Evolutionary conservation across 2,113 vertebrate species (phyloP), one percentile per base, ranked within the genome.

Genomic region (Polypterus bichir): DNA sequence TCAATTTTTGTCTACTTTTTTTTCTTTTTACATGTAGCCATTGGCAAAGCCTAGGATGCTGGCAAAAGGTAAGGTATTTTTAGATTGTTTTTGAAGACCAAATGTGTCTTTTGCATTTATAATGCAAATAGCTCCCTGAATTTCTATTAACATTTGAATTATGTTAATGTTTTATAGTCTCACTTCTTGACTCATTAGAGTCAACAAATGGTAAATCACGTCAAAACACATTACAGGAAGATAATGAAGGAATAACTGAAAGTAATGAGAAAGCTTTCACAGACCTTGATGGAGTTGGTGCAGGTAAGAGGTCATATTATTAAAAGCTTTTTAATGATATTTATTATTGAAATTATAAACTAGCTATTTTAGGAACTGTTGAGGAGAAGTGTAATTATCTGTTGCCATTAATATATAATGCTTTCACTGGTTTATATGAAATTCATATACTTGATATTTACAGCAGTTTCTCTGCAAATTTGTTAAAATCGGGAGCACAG

Each of bases 161-260:
- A 64, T 62, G 5, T 68, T 27, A 9, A 9, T 65, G 9, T 64
- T 56, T 71, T 77, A 46, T 59, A 94, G 91, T 92, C 48, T 81
- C 83, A 44, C 73, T 94, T 0, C 77, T 90, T 66, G 92, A 93
- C 67, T 93, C 92, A 9, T 74, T 91, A 74, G 90, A 94, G n/a
- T 94, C 89, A 58, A 60, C 78, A 8, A 57, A 66, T 53, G 87
- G 80, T 10, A 58, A 71, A 48, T 65, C 67, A 5, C 75, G 75
- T 54, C 4, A 0, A 64, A 67, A 65, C 69, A 66, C 66, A 69
- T 8, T 10, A 47, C 5, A 44, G 4, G 49, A 58, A 49, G 65
- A 69, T 0, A 65, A 57, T 52, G 51, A 45, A 66, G 71, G 67
- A 70, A 47, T 48, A 11, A 4, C 10, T 6, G 53, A 74, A 63